Evolutionary conservation across 2,797 vertebrate species (phyloP), one percentile per base, ranked within the genome.

Genomic region (Clarias fuscus): DNA sequence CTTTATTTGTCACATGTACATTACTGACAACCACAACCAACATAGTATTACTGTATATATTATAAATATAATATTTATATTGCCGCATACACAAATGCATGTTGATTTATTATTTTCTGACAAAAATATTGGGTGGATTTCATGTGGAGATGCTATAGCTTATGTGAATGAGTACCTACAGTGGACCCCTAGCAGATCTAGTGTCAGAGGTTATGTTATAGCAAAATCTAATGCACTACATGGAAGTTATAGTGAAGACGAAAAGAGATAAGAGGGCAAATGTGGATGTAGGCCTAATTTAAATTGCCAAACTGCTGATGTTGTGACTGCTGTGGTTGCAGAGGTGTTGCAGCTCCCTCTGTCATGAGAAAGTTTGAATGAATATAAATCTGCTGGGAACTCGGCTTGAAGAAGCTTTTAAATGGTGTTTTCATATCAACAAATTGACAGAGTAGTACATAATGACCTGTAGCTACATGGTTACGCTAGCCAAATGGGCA

Each of bases 281-380:
- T 40, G 67, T 33, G 85, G 70, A 65, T 86, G 82, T 81, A 30
- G n/a, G 30, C 24, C 78, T 81, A 22, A 43, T 86, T 82, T 61
- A 65, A 70, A 88, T 86, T 84, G 71, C 75, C 78, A 62, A 84
- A 80, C 70, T 82, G 59, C 82, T 75, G 82, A 86, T 86, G 85
- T 83, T 62, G 82, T 68, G 83, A 77, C 86, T 85, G 83, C 79
- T 83, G 76, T 87, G 67, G 59, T 86, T 86, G 72, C 85, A 75
- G 73, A 82, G 58, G 71, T 79, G 78, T 83, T 86, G 80, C 86
- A 86, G 73, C 80, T 89, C 62, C 86, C 30, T 86, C 84, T 88
- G 64, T 88, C 86, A 81, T 81, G 73, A 88, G 62, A 88, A 75
- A 84, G 84, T 67, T 84, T 82, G 43, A 67, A 83, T 83, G 76